Conservation (phyloP, 2,113 vertebrate genomes). For the Parus major region DNA sequence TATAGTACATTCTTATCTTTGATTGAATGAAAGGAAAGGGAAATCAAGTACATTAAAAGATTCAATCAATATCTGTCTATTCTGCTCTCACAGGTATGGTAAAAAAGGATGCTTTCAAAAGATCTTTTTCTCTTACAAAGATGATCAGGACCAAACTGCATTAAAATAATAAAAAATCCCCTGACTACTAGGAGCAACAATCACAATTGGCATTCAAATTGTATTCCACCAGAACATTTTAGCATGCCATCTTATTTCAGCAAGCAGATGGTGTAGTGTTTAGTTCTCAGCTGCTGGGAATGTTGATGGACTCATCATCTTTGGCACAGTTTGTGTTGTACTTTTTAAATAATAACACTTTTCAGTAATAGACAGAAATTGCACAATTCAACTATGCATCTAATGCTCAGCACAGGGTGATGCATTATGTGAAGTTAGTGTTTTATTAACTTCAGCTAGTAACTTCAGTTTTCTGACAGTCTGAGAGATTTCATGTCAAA, state of each 20-base stretch:
- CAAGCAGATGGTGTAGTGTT: background rate
- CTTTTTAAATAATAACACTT: conserved; percentile 34
- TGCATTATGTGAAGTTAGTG: background rate
- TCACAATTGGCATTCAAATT: background rate
- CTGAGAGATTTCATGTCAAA: background rate
- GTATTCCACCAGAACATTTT: background rate
- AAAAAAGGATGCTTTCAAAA: background rate
- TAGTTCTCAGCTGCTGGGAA: background rate
- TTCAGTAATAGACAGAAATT: background rate
- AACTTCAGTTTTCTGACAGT: background rate
- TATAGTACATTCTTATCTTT: background rate
- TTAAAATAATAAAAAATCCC: background rate
- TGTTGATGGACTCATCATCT: background rate
- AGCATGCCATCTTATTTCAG: background rate
- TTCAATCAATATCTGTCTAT: background rate
- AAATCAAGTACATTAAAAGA: background rate
- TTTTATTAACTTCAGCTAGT: background rate
- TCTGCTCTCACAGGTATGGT: background rate
- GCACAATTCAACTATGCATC: background rate
- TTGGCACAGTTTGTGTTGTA: background rate
- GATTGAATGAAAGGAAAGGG: background rate
- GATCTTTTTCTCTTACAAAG: background rate
- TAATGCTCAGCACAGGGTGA: background rate
- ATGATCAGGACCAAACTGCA: background rate
- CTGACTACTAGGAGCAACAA: background rate